A percentile compares a stretch with the other conserved stretches of the same genome.
Conservation (phyloP, 2,113 vertebrate species). For the Falco punctatus region DNA sequence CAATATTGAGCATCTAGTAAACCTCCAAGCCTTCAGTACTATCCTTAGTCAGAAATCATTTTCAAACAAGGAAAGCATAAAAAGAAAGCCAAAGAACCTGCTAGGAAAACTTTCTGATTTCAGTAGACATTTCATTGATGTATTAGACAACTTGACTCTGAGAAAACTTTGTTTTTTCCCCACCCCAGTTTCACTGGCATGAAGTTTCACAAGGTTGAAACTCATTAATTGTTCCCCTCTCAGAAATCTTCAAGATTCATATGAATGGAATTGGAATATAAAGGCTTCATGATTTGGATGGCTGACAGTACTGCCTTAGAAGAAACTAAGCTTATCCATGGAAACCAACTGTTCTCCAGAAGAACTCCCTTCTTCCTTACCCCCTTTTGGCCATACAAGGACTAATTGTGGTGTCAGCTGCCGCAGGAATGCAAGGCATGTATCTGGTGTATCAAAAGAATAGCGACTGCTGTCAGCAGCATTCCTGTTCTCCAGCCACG, state of each 20-base stretch:
- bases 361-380: slow-evolving; percentile 1
- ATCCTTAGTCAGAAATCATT: background rate
- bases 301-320: background rate
- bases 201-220: background rate
- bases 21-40: background rate
- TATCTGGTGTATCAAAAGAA: slow-evolving; percentile 40
- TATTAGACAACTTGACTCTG: background rate
- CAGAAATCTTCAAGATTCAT: background rate
- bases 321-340: slow-evolving; percentile 11
- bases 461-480: slow-evolving; percentile 48
- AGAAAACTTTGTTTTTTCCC: background rate
- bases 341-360: slow-evolving; percentile 24
- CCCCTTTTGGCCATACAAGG: slow-evolving; percentile 2
- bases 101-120: background rate
- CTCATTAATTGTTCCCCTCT: background rate
- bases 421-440: slow-evolving; percentile 21
- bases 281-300: accelerated
- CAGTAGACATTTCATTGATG: background rate
- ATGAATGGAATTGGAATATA: background rate
- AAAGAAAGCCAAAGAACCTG: background rate
- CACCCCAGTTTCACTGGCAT: background rate
- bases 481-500: background rate
- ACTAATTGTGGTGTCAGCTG: slow-evolving; percentile 55
- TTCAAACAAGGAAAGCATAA: background rate
- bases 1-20: background rate